A percentile compares a stretch with the other conserved stretches of the same genome.
Evolutionary conservation across 2,113 vertebrate species (phyloP).

Genomic region (Phalacrocorax pelagicus): DNA sequence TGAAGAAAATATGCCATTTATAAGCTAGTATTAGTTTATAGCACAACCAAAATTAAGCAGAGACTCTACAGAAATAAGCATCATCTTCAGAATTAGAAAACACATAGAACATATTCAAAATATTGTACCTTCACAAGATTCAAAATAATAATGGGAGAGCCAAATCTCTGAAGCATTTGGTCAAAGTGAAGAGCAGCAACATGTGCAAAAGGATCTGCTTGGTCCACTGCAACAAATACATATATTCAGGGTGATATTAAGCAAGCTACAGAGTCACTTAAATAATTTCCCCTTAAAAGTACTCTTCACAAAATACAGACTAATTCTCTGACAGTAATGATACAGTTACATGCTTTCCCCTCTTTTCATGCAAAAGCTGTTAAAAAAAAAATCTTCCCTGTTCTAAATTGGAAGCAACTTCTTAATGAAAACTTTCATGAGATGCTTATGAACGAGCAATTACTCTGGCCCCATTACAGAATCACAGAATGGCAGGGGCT

Average conservation of each 20-base stretch:
- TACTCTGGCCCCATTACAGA: neutral
- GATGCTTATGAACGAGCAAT: neutral
- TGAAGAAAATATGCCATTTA: neutral
- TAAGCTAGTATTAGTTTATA: neutral
- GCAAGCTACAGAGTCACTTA: neutral
- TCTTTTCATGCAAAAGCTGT: neutral
- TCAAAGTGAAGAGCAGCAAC: slow-evolving; percentile 95
- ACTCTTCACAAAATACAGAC: neutral
- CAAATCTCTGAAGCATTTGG: slow-evolving; percentile 98
- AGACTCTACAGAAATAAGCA: neutral
- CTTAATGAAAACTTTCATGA: neutral
- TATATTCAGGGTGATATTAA: neutral
- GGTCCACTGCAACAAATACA: slow-evolving; percentile 84
- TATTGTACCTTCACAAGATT: slow-evolving; percentile 94
- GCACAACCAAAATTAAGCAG: neutral
- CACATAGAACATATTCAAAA: neutral
- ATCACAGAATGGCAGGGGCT: too few species aligned
- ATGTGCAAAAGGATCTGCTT: slow-evolving; percentile 94
- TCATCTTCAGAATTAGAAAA: neutral
- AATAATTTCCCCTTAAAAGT: neutral
- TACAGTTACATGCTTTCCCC: neutral
- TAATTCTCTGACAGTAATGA: neutral
- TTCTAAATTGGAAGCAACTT: neutral
- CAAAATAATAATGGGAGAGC: slow-evolving; percentile 96
- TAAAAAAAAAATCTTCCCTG: neutral